Conservation (phyloP, 2,797 vertebrate genomes). For the Brachyrhaphis roseni region DNA sequence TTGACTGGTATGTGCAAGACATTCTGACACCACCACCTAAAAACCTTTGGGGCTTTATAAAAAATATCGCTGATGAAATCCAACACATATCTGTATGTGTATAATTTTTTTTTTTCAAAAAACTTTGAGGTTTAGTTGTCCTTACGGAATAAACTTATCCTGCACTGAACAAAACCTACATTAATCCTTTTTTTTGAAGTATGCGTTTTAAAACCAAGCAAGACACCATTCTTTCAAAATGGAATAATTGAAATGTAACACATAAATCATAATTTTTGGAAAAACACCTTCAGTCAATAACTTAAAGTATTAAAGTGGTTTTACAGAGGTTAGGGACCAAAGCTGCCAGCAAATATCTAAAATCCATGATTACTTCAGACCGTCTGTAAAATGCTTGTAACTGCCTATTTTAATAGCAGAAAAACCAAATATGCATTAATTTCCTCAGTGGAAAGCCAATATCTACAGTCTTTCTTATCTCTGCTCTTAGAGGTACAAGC, state of each 20-base stretch:
- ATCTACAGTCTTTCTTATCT: neutral
- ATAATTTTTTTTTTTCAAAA: neutral
- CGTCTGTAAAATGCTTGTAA: neutral
- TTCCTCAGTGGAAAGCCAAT: neutral
- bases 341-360: neutral
- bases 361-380: neutral
- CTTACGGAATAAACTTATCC: neutral
- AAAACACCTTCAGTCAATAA: neutral
- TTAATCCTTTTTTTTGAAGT: neutral
- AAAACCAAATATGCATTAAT: neutral
- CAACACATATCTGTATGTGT: neutral
- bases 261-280: neutral
- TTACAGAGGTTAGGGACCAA: too few species aligned
- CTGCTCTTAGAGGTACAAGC: too few species aligned
- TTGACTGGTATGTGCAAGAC: neutral
- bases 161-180: neutral
- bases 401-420: neutral
- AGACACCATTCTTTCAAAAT: neutral
- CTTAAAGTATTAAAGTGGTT: neutral
- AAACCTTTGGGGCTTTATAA: neutral
- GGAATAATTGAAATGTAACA: neutral
- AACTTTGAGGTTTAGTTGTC: neutral
- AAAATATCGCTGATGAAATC: neutral
- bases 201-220: neutral
- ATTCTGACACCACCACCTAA: neutral